Evolutionary conservation across 2,888 invertebrate species (phyloP).

Genomic region (Folsomia manolachei): DNA sequence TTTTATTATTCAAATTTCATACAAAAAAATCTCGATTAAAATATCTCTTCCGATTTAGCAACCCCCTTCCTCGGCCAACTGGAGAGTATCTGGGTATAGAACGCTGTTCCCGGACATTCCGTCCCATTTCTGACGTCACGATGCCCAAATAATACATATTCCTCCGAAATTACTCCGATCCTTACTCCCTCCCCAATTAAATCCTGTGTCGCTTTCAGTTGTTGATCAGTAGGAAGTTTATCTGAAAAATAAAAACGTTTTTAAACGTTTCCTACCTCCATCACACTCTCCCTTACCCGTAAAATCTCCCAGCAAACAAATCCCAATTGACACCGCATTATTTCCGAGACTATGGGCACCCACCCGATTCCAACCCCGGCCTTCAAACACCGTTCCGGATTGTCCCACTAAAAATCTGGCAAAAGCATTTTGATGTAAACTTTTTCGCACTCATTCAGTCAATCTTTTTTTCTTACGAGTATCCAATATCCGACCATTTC

Average conservation of each 20-base stretch:
- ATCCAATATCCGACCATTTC: neutral
- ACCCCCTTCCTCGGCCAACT: neutral
- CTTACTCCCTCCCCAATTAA: neutral
- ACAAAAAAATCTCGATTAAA: too few species aligned
- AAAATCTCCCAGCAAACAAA: neutral
- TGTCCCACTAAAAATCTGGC: neutral
- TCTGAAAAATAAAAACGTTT: too few species aligned
- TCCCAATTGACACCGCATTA: neutral
- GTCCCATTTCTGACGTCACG: neutral
- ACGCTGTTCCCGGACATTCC: neutral
- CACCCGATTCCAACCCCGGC: neutral
- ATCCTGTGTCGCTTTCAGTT: neutral
- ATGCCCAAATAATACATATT: neutral
- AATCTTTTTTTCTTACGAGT: neutral
- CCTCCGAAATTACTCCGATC: neutral
- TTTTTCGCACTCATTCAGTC: too few species aligned
- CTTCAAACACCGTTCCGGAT: neutral
- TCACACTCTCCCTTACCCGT: neutral
- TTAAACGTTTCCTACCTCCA: neutral
- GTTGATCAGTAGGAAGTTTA: neutral
- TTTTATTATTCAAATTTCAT: too few species aligned
- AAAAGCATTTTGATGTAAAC: too few species aligned
- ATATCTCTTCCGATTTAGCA: neutral
- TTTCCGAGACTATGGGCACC: neutral
- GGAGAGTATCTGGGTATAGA: neutral